A percentile compares a stretch with the other conserved stretches of the same genome.
phyloP scores from a whole-genome alignment of 2,888 invertebrate genomes.

The Carcina quercana region DNA sequence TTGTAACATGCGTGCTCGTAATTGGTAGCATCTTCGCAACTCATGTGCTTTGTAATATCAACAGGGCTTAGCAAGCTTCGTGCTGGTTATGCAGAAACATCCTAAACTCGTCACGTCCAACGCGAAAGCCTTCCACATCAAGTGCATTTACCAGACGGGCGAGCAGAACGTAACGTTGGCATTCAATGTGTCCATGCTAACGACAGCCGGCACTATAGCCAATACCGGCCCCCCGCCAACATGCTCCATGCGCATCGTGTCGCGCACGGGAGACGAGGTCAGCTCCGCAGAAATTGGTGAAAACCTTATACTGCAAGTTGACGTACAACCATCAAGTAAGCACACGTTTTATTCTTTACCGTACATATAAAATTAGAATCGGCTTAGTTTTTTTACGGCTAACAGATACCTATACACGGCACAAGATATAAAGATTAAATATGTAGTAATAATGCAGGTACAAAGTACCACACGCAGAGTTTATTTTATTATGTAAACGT shows the following conservation, averaged over 20 bases:
- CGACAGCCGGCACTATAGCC: conserved; percentile 95
- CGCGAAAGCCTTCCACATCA: conserved; percentile 96
- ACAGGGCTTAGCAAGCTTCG: conserved; percentile 93
- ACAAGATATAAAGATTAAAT: too few relatives aligned
- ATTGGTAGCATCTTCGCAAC: too few relatives aligned
- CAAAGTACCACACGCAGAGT: too few relatives aligned
- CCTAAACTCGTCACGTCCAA: conserved; percentile 95
- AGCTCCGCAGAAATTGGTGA: conserved; percentile 95
- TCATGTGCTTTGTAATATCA: conserved; percentile 23
- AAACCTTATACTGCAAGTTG: conserved; percentile 88
- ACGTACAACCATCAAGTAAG: conserved; percentile 85
- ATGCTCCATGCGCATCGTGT: conserved; percentile 93
- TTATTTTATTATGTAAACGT: too few relatives aligned
- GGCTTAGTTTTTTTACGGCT: too few relatives aligned
- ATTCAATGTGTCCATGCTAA: conserved; percentile 96
- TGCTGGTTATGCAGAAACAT: conserved; percentile 96
- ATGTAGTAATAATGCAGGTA: too few relatives aligned
- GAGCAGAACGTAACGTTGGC: conserved; percentile 94
- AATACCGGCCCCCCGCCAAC: conserved; percentile 96
- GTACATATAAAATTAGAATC: too few relatives aligned
- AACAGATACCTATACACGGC: too few relatives aligned
- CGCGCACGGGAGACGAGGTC: conserved; percentile 89
- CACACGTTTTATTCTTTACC: conserved; percentile 13
- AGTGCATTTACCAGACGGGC: conserved; percentile 95
- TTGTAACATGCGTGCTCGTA: too few relatives aligned